Evolutionary conservation across 1,140 invertebrate genomes (phyloP), one percentile per base, ranked within the genome.

Genomic region (Drosophila ohnishii): DNA sequence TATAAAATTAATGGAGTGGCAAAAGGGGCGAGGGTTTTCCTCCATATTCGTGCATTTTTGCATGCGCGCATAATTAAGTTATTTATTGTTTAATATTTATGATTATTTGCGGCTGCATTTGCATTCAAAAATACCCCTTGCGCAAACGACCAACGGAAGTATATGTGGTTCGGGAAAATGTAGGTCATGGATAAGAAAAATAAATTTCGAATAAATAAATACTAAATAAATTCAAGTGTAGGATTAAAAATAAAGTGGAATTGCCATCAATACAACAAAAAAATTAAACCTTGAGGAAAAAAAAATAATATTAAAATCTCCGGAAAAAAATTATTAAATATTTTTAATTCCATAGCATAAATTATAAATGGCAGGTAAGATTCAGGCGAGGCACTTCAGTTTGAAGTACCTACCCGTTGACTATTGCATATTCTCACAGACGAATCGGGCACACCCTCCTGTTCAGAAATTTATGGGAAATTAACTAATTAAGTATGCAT

Each of bases 401-500:
- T 70, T 28, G 40, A 13, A 48, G 50, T 57, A 37, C 11, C 28
- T 35, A 32, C n/a, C 30, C 44, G 34, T 13, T 37, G 50, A 14
- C 51, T 40, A 35, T 40, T 56, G 73, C 66, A 76, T 65, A 76
- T 84, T 84, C 73, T 84, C 80, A 84, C 72, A 77, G 60, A 40
- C 39, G 30, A 48, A 39, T 19, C n/a, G 25, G 59, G 39, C 59
- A 57, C 70, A 50, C 70, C 71, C 53, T 53, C 16, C 30, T 30
- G 22, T 22, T 44, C 22, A 25, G 35, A 58, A 44, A 61, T 60
- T 58, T 72, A 84, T 80, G 62, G 59, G 47, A 84, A 87, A 82
- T 78, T 67, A 71, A 56, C 50, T 78, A 85, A 85, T 85, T 78
- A 82, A 72, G 59, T 87, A 85, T 85, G 75, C 82, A 75, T 53